Evolutionary conservation across 2,888 invertebrate genomes (phyloP), one percentile per base, ranked within the genome.

Genomic region (Drosophila barbarae): DNA sequence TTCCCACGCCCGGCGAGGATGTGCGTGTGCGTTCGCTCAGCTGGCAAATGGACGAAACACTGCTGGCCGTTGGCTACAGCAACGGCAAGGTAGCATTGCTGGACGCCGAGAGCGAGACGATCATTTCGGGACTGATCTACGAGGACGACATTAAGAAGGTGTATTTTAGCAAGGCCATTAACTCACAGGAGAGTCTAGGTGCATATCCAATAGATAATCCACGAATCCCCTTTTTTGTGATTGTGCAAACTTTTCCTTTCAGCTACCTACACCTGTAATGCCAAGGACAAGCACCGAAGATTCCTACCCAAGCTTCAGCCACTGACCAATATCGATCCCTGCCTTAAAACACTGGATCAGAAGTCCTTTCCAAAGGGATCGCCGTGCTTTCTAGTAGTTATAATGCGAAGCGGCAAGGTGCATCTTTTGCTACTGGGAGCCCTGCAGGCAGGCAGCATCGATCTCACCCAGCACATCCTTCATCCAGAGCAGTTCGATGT

Each of bases 11-110:
- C 5, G 93, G 93, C 71, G 96, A 97, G 87, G 93, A 93, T 82
- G 90, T 93, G 18, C 91, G 91, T 38, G 95, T 96, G 1, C 92
- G 92, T 68, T 94, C 94, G 12, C 92, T 98, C 86, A 93, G 95
- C 52, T 98, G 98, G 98, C 92, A 98, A 88, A 96, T 97, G 8
- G 98, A 98, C 91, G 98, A 98, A 74, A 97, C 97, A 90, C 93
- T 97, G 81, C 87, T 93, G 51, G 93, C 93, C 0, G 88, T 88
- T 12, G 90, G 92, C 5, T 95, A 95, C 76, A 93, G 92, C 87
- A 92, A 91, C 87, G 95, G 94, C 12, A 91, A 91, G 82, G 91
- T 96, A 2, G 90, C 92, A 32, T 91, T 97, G 46, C 92, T 96
- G 41, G 95, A 96, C 87, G 94, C 97, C 51, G 97, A 97, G 90